Evolutionary conservation across 1,140 invertebrate genomes (phyloP), one percentile per base, ranked within the genome.

Genomic region (Bicyclus anynana): DNA sequence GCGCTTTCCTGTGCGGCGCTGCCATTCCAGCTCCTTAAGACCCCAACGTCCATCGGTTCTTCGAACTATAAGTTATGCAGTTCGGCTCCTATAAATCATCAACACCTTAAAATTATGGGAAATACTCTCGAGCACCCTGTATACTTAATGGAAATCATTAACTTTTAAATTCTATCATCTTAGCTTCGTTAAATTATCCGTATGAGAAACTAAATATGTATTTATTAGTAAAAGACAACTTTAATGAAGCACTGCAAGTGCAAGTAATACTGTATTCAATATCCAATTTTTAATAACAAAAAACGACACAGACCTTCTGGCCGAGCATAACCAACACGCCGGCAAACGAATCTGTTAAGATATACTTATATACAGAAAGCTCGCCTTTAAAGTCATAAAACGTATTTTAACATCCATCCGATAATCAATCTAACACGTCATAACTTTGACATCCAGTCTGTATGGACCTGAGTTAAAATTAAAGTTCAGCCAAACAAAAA

Each of bases 381-480:
- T 80, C 69, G 72, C 68, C 78, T 73, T 84, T 83, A 84, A 81
- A 80, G 72, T 82, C 80, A 65, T 87, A 89, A 89, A 87, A 85
- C 75, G 75, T 82, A 87, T 89, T 89, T 89, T 89, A 89, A 89
- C 88, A 89, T 89, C 80, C 79, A 85, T 85, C 80, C 76, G 88
- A 89, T 89, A 89, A 89, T 89, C 88, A 89, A 89, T 89, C 88
- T 89, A 89, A 89, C 87, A 87, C 86, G 85, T 89, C 86, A 86
- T 89, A 89, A 88, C 82, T 89, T 89, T 88, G 86, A 88, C 84
- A 86, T 86, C 72, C 79, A 84, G 75, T 62, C 69, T 72, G 74
- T 67, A 67, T 72, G 75, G 64, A 76, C 74, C 71, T 77, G 67
- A 80, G 63, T 70, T 62, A 64, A 55, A 60, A 52, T 62, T 67